phyloP scores from a whole-genome alignment of 2,113 vertebrate genomes.

The Alligator sinensis region DNA sequence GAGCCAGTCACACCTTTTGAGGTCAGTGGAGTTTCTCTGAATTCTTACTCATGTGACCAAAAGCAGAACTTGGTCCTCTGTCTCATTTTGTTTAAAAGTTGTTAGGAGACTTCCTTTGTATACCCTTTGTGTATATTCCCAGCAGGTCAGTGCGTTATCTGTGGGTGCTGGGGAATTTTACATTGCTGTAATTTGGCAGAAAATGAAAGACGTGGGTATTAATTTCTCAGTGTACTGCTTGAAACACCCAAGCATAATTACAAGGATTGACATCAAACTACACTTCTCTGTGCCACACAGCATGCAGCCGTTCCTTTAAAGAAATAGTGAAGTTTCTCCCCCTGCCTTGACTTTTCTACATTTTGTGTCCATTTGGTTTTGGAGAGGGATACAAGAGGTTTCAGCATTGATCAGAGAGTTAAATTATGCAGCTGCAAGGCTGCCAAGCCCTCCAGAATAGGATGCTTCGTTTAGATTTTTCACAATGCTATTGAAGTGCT shows the following conservation, averaged over 20 bases:
- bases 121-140: constrained; percentile 13
- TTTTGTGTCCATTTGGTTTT: constrained; percentile 75
- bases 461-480: constrained; percentile 83
- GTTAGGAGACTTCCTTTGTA: neutral
- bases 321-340: constrained; percentile 54
- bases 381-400: constrained; percentile 79
- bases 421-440: constrained; percentile 83
- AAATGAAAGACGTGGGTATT: constrained; percentile 70
- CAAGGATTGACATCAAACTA: constrained; percentile 12
- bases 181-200: constrained; percentile 63
- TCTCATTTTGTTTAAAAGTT: neutral
- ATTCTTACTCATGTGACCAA: neutral
- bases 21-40: neutral
- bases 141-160: neutral
- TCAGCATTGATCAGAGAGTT: constrained; percentile 68
- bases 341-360: constrained; percentile 75
- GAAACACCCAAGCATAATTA: neutral
- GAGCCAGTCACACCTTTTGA: neutral
- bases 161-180: constrained; percentile 66
- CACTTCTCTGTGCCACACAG: constrained; percentile 60
- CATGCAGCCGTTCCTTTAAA: constrained; percentile 50
- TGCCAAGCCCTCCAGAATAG: constrained; percentile 80
- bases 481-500: constrained; percentile 90
- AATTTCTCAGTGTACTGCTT: constrained; percentile 51
- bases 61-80: neutral